Conservation (phyloP, 1,140 invertebrate genomes). For the Ceratosolen solmsi region DNA sequence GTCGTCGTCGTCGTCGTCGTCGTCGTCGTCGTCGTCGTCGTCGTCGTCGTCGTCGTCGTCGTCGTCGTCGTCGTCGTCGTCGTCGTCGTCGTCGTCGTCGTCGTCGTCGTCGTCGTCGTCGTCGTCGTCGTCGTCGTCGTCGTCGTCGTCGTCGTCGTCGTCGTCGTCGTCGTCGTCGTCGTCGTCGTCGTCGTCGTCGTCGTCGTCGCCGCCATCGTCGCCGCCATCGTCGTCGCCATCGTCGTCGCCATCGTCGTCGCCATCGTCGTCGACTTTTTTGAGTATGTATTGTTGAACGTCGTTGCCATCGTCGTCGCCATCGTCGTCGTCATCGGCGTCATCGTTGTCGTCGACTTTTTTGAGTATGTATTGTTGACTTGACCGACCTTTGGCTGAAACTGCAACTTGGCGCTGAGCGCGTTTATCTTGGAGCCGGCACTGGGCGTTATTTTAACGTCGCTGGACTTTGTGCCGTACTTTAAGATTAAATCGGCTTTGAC, state of each 20-base stretch:
- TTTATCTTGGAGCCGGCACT: constrained; percentile 69
- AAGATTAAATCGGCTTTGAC: constrained; percentile 49
- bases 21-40: no score
- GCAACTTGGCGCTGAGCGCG: constrained; percentile 68
- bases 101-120: background rate
- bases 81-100: constrained; percentile 35
- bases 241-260: constrained; percentile 36
- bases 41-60: no score
- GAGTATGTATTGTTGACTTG: constrained; percentile 67
- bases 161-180: no score
- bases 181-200: no score
- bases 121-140: no score
- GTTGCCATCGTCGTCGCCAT: background rate
- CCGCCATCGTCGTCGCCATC: background rate
- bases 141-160: no score
- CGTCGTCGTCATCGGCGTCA: constrained; percentile 55
- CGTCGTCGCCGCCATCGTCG: background rate
- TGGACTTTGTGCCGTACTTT: constrained; percentile 57
- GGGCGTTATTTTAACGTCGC: constrained; percentile 44
- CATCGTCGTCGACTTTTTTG: constrained; percentile 61
- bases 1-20: constrained; percentile 53
- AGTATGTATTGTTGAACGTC: constrained; percentile 65
- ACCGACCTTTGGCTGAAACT: constrained; percentile 70
- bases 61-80: background rate
- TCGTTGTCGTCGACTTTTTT: constrained; percentile 59